Evolutionary conservation across 2,888 invertebrate species (phyloP), one percentile per base, ranked within the genome.

Genomic region (Eupithecia abbreviata): DNA sequence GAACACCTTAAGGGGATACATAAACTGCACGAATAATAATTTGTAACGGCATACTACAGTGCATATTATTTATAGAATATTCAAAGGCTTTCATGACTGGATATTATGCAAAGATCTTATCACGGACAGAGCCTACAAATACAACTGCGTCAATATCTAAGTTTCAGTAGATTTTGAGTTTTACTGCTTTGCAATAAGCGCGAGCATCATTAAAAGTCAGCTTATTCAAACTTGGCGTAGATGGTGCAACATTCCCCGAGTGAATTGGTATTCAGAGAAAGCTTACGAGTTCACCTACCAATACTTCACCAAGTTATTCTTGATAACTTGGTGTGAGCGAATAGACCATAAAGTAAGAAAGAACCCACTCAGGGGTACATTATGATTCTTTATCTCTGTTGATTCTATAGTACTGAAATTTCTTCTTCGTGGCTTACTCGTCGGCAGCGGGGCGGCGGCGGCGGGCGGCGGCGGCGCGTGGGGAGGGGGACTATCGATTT

Each of bases 401-500:
- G 12, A 55, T 3, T 45, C 43, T 12, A 47, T 12, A 30, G 69
- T 69, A 69, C 47, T 47, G 18, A 45, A 69, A 49, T 69, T 47
- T 30, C 30, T 69, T 47, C 47, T 12, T 71, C 75, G 71, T 71
- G 85, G 85, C 85, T 87, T 89, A 88, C 88, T 88, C 88, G 88
- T 84, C 85, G 87, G 85, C 85, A 85, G 45, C 6, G 45, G 1
- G 45, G 45, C 82, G 73, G 77, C 72, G 41, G 72, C 73, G 79
- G 74, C 15, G 67, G 18, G 43, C 45, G 82, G 83, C 88, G 85
- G 51, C 4, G 15, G 51, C 4, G 51, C 2, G n/a, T 7, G 55
- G 55, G 5, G n/a, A 18, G n/a, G 55, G 9, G 55, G n/a, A 84
- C 82, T 93, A 94, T 94, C 88, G 94, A 94, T 94, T 93, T 86